Conservation (phyloP, 1,140 invertebrate species). For the Drosophila ercepeae region DNA sequence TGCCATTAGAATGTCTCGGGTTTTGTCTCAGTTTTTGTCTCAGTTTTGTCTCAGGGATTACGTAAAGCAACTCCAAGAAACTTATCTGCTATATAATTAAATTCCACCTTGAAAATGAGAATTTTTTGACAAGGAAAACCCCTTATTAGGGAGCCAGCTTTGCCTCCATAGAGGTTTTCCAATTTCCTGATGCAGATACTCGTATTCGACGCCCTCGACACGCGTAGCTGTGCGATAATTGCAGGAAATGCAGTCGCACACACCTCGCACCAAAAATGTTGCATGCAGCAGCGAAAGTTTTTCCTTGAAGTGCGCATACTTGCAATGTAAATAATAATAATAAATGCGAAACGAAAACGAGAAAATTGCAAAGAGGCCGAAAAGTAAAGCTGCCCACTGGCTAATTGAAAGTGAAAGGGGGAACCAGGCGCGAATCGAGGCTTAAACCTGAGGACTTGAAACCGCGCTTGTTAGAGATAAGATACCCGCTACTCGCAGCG, state of each 20-base stretch:
- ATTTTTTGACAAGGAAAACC: neutral
- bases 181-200: neutral
- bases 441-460: neutral
- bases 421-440: conserved; percentile 27
- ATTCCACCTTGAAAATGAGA: neutral
- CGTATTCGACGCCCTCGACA: conserved; percentile 4
- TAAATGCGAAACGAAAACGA: conserved; percentile 40
- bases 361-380: conserved; percentile 51
- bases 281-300: conserved; percentile 66
- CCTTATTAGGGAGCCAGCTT: neutral
- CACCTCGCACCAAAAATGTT: conserved; percentile 14
- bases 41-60: neutral
- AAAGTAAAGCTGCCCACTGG: conserved; percentile 53
- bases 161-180: neutral
- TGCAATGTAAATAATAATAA: conserved; percentile 67
- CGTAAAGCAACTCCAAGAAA: neutral
- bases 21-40: neutral
- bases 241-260: conserved; percentile 53
- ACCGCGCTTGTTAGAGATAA: conserved; percentile 4
- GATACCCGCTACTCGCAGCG: neutral
- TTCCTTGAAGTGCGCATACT: conserved; percentile 62
- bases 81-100: neutral
- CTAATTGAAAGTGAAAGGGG: conserved; percentile 71
- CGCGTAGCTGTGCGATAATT: conserved; percentile 57
- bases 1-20: neutral